A percentile compares a stretch with the other conserved stretches of the same genome.
These are phyloP conservation scores for Encarsia formosa DNA, from an alignment of 2,888 invertebrate species.

Conservation along the genomic window DNA sequence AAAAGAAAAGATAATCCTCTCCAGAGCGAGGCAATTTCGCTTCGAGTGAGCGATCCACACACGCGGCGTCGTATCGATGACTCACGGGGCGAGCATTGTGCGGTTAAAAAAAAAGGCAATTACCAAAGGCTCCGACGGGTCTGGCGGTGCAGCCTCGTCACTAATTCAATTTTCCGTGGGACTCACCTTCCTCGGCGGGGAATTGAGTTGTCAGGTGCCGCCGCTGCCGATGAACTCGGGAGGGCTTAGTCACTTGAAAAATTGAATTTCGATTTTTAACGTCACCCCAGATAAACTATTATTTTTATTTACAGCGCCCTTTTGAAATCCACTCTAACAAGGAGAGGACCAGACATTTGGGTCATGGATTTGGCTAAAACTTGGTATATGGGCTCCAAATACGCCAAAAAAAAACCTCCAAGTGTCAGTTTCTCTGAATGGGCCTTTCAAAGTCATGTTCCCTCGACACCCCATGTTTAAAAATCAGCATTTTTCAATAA, in stretches of 20 bases:
- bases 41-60: slow-evolving; percentile 25
- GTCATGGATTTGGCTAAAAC: too few relatives aligned
- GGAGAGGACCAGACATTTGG: too few relatives aligned
- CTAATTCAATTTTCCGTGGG: slow-evolving; percentile 29
- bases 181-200: slow-evolving; percentile 10
- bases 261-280: slow-evolving; percentile 27
- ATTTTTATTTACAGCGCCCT: too few relatives aligned
- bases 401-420: too few relatives aligned
- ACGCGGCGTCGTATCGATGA: slow-evolving; percentile 20
- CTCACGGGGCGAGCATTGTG: slow-evolving; percentile 14
- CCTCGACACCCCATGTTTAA: too few relatives aligned
- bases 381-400: too few relatives aligned
- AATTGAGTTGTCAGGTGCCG: slow-evolving; percentile 28
- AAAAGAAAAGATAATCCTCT: slow-evolving; percentile 6
- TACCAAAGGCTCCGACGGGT: slow-evolving; percentile 20
- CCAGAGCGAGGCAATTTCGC: slow-evolving; percentile 21
- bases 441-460: too few relatives aligned
- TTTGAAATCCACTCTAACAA: too few relatives aligned
- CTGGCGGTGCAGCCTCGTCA: slow-evolving; percentile 24
- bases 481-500: too few relatives aligned
- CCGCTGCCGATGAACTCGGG: slow-evolving; percentile 5
- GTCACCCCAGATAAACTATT: too few relatives aligned
- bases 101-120: slow-evolving; percentile 30
- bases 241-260: slow-evolving; percentile 32
- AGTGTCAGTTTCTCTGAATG: too few relatives aligned